Conservation (phyloP, 2,797 vertebrate genomes). For the Phrynocephalus vlangalii region DNA sequence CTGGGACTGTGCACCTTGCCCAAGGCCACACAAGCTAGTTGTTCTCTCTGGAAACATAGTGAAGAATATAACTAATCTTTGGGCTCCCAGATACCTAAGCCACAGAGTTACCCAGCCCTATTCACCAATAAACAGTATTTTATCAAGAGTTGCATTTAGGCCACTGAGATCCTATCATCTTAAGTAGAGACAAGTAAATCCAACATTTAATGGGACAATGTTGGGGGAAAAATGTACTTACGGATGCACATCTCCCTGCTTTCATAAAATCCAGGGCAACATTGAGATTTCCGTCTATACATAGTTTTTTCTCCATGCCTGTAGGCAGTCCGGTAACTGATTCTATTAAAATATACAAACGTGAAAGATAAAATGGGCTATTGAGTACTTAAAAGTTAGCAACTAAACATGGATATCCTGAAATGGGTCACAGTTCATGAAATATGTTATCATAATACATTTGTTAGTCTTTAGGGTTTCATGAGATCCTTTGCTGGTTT, state of each 20-base stretch:
- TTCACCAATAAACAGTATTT: background rate
- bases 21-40: no score
- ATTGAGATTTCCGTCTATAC: slow-evolving; percentile 95
- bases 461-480: background rate
- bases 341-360: slow-evolving; percentile 75
- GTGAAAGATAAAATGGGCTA: slow-evolving; percentile 29
- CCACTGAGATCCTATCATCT: background rate
- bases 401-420: background rate
- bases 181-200: background rate
- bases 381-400: slow-evolving; percentile 23
- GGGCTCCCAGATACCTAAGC: no score
- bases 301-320: slow-evolving; percentile 94
- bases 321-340: slow-evolving; percentile 93
- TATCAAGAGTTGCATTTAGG: rapidly evolving
- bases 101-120: no score
- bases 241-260: slow-evolving; percentile 91
- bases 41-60: no score
- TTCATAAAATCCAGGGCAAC: slow-evolving; percentile 95
- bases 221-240: slow-evolving; percentile 80
- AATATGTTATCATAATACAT: background rate
- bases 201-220: slow-evolving; percentile 1
- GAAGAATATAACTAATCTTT: no score
- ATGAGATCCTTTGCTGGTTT: background rate
- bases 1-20: no score
- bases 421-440: background rate